Base-by-base conservation (phyloP, 2,888 invertebrate species). In the Trichopoda pennipes region DNA sequence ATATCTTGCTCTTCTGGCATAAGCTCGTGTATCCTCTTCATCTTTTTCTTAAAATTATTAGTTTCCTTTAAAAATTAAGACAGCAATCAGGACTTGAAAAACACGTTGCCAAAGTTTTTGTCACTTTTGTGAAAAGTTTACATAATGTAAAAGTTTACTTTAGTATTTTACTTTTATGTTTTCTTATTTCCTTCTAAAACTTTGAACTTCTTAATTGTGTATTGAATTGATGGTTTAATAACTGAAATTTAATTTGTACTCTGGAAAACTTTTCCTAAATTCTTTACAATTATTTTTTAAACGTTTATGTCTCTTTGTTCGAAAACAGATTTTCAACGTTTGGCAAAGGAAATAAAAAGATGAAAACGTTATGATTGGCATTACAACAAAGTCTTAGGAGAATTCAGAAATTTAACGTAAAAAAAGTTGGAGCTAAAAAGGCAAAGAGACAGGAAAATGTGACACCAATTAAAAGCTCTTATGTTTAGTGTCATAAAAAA, bases 161-260 rank as follows among this genome's bases (percentile, higher is more conserved):
- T 61, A 53, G 42, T 64, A 32, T 35, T 64, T 9, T 14, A 8
- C 32, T 17, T 60, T 35, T 32, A 3, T n/a, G 9, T 63, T 17
- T 44, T 63, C 32, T 42, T 51, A 23, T 58, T 64, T 51, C 56
- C 49, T 73, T 44, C 21, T 77, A 77, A 78, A 83, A 84, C 78
- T 83, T 81, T 78, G 64, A 85, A 85, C 86, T 90, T 89, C 87
- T 86, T 90, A 89, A 89, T 89, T 89, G 90, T 89, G 86, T 90
- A 90, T 89, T 88, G 89, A 89, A 89, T 90, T 89, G 88, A 90
- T 88, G 88, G 88, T 90, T 90, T 90, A 89, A 90, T 90, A 89
- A 89, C 90, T 88, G 86, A 84, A 90, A 88, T 87, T 89, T 87
- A 88, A 88, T 89, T 89, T 85, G 82, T 76, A 78, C 82, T 72